Conservation (phyloP, 23 tunicate genomes). For the Clavelina lepadiformis region DNA sequence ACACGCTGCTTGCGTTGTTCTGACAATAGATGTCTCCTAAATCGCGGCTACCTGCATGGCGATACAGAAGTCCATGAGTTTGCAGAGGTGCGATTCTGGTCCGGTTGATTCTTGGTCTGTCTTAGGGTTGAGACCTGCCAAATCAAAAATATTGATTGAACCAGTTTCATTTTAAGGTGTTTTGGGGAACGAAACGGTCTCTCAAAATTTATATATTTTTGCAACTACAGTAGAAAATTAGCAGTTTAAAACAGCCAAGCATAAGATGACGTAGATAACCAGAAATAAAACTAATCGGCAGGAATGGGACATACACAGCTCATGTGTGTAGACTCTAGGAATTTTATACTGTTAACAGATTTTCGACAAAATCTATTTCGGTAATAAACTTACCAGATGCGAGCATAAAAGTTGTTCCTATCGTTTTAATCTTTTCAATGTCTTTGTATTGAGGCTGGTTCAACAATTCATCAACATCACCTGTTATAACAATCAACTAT, state of each 20-base stretch:
- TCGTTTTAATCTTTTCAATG: slow-evolving; percentile 95
- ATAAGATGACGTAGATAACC: no score
- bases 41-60: slow-evolving; percentile 68
- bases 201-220: no score
- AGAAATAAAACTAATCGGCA: no score
- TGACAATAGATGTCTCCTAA: not conserved
- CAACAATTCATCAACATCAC: slow-evolving; percentile 89
- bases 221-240: not conserved
- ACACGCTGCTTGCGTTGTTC: not conserved
- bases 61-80: slow-evolving; percentile 86
- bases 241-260: no score
- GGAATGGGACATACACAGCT: no score
- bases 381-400: slow-evolving; percentile 89
- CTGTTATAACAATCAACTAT: slow-evolving; percentile 22
- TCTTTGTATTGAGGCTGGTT: slow-evolving; percentile 51
- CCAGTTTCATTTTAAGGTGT: no score
- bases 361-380: no score
- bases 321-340: no score
- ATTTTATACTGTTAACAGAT: no score
- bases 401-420: slow-evolving; percentile 91
- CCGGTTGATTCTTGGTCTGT: slow-evolving; percentile 50
- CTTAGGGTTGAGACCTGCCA: slow-evolving; percentile 70
- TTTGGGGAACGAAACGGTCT: no score
- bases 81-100: slow-evolving; percentile 39
- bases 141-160: no score